Conservation (phyloP, 2,888 invertebrate genomes). For the Tuberolachnus salignus region DNA sequence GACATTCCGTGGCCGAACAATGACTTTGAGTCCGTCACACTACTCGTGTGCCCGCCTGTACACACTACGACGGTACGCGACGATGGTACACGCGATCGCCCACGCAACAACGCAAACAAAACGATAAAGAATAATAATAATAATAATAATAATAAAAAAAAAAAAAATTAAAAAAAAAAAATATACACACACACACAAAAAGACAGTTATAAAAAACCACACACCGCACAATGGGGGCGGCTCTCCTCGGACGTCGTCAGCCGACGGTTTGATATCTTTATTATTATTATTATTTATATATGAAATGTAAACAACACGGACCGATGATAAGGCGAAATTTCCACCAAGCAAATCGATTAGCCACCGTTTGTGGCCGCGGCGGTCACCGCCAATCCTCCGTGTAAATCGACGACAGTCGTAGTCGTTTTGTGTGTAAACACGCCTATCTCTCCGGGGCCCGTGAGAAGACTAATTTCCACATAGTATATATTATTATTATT, state of each 20-base stretch:
- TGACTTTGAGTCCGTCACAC: conserved; percentile 50
- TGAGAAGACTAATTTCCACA: conserved; percentile 49
- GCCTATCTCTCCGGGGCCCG: conserved; percentile 6
- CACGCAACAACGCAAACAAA: conserved; percentile 52
- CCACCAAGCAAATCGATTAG: conserved; percentile 55
- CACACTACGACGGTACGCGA: neutral
- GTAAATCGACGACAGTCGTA: conserved; percentile 47
- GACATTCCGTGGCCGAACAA: conserved; percentile 54
- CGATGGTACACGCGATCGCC: conserved; percentile 34
- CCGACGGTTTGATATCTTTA: conserved; percentile 50
- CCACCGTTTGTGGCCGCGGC: conserved; percentile 44
- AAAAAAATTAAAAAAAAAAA: conserved; percentile 13
- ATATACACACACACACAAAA: neutral
- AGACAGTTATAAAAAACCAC: conserved; percentile 18
- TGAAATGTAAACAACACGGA: conserved; percentile 55
- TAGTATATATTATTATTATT: neutral
- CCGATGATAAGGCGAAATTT: conserved; percentile 57
- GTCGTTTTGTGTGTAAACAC: conserved; percentile 34
- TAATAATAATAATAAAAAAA: too few species aligned
- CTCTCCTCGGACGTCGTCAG: conserved; percentile 45
- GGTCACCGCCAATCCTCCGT: conserved; percentile 50
- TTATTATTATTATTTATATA: too few species aligned
- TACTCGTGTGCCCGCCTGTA: neutral
- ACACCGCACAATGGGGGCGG: conserved; percentile 38
- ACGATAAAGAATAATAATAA: conserved; percentile 13